These are phyloP conservation scores for Pseudomyrmex dendroicus DNA, from an alignment of 1,140 invertebrate species.

Conservation along the genomic window DNA sequence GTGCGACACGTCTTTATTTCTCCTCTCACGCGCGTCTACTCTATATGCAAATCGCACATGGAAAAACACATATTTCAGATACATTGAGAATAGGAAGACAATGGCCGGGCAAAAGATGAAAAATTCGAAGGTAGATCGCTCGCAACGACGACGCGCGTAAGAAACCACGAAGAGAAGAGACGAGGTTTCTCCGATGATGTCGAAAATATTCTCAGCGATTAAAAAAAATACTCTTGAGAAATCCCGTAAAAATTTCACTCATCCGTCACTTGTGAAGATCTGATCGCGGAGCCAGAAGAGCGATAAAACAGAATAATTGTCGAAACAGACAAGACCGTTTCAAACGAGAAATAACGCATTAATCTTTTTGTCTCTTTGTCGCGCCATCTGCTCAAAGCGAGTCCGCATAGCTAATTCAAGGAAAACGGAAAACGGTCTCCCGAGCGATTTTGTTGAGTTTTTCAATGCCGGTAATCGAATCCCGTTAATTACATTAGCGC, in stretches of 20 bases:
- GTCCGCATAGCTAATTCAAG: conserved; percentile 27
- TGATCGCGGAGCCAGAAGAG: neutral
- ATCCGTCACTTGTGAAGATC: conserved; percentile 4
- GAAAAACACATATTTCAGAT: conserved; percentile 49
- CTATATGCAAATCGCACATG: conserved; percentile 76
- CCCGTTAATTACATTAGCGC: conserved; percentile 65
- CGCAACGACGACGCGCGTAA: neutral
- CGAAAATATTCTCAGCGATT: neutral
- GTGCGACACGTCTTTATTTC: conserved; percentile 66
- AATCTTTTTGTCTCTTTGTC: conserved; percentile 30
- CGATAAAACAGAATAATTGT: neutral
- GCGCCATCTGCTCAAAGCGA: conserved; percentile 28
- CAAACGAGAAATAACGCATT: conserved; percentile 37
- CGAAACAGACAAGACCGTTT: neutral
- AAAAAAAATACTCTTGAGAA: neutral
- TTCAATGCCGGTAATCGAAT: conserved; percentile 51
- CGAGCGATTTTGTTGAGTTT: conserved; percentile 41
- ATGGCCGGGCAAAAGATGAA: conserved; percentile 27
- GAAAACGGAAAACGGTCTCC: conserved; percentile 5
- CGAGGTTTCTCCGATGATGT: neutral
- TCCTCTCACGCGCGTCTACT: conserved; percentile 68
- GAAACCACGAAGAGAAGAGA: neutral
- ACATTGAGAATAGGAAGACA: neutral
- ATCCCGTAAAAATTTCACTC: neutral
- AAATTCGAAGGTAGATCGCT: conserved; percentile 30